These are phyloP conservation scores for Nomada lathburiana DNA, from an alignment of 2,888 invertebrate genomes.

Conservation along the genomic window DNA sequence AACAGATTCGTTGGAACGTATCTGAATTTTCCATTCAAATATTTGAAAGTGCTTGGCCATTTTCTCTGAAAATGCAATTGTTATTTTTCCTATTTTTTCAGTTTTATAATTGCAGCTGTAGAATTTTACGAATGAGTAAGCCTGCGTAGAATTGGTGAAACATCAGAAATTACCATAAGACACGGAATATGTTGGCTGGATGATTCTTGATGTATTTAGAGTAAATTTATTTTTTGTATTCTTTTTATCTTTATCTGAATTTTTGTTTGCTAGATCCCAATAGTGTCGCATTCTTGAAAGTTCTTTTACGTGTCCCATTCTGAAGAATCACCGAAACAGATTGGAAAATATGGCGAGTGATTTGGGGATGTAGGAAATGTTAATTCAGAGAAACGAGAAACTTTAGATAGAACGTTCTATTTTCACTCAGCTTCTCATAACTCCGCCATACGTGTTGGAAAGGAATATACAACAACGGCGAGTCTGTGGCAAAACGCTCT, in stretches of 20 bases:
- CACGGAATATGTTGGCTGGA: background rate
- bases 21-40: background rate
- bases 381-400: conserved; percentile 12
- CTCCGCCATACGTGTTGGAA: conserved; percentile 44
- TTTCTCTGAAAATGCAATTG: background rate
- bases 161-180: no score
- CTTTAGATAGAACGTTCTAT: conserved; percentile 22
- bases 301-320: no score
- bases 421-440: conserved; percentile 51
- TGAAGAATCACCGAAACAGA: conserved; percentile 3
- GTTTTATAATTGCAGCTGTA: no score
- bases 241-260: background rate
- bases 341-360: conserved; percentile 20
- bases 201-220: background rate
- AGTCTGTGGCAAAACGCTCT: conserved; percentile 52
- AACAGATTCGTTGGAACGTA: background rate
- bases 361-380: conserved; percentile 22
- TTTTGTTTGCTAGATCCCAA: background rate
- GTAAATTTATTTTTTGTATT: background rate
- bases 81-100: no score
- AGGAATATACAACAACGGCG: conserved; percentile 53
- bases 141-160: background rate
- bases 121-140: no score
- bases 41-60: background rate
- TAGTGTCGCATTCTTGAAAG: no score